These are phyloP conservation scores for Phoenicopterus ruber DNA, from an alignment of 2,113 vertebrate genomes.

Conservation along the genomic window DNA sequence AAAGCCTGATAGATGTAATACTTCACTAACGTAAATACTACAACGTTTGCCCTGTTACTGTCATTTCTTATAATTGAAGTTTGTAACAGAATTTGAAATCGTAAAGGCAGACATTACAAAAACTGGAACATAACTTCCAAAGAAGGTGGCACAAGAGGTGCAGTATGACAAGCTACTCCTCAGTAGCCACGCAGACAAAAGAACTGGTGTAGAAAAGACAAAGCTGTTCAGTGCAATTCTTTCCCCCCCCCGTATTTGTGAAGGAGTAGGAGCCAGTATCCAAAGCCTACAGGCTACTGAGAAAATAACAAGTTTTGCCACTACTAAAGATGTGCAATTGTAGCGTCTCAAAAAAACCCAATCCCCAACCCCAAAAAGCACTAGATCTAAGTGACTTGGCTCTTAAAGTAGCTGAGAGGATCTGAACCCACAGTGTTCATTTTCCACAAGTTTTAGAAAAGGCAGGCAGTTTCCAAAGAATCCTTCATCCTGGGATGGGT, in stretches of 20 bases:
- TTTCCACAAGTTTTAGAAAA: neutral
- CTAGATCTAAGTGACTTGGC: neutral
- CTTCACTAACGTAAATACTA: neutral
- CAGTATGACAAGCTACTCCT: neutral
- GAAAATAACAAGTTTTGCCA: neutral
- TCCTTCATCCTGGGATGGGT: neutral
- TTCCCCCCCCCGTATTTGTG: neutral
- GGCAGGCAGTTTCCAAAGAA: neutral
- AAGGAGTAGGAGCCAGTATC: neutral
- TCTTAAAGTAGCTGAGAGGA: neutral
- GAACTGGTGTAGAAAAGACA: neutral
- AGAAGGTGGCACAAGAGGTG: neutral
- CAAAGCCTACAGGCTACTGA: neutral
- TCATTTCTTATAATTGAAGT: neutral
- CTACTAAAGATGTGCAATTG: neutral
- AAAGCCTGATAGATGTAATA: neutral
- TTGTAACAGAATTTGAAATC: neutral
- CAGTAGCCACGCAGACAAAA: neutral
- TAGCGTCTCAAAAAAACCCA: neutral
- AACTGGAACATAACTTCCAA: neutral
- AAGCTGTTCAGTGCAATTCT: neutral
- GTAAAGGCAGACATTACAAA: neutral
- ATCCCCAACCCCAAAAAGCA: neutral
- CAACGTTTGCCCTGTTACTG: neutral
- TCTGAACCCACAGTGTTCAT: neutral